Evolutionary conservation across 1,140 invertebrate genomes (phyloP).

Genomic region (Cataglyphis hispanica): DNA sequence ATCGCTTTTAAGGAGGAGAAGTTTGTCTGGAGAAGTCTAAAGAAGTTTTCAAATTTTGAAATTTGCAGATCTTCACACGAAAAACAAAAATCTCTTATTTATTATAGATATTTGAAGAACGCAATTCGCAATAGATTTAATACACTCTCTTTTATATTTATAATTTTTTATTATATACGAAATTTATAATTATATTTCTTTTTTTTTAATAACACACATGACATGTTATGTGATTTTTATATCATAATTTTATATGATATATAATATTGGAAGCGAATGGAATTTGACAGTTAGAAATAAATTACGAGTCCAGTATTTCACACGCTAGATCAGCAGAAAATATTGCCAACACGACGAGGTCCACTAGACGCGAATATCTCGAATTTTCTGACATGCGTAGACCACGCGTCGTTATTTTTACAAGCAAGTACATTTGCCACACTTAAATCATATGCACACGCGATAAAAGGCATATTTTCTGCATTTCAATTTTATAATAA

Average conservation of each 20-base stretch:
- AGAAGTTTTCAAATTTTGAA: not conserved
- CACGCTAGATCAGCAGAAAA: conserved; percentile 14
- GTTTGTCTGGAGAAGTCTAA: too few species aligned
- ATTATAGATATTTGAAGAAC: conserved; percentile 8
- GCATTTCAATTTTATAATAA: not conserved
- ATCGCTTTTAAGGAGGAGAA: not conserved
- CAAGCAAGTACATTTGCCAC: conserved; percentile 6
- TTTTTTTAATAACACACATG: conserved; percentile 15
- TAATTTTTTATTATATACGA: not conserved
- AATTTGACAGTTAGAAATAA: conserved; percentile 25
- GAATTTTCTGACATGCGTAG: conserved; percentile 42
- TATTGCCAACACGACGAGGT: conserved; percentile 40
- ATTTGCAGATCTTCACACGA: not conserved
- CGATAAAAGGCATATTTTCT: not conserved
- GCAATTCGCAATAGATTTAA: not conserved
- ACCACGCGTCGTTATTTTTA: conserved; percentile 42
- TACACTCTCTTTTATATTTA: not conserved
- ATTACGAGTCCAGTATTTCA: conserved; percentile 24
- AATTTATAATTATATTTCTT: not conserved
- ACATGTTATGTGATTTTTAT: not conserved
- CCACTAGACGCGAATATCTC: conserved; percentile 32
- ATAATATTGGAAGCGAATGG: not conserved
- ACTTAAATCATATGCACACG: not conserved
- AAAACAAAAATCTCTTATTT: not conserved
- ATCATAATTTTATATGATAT: too few species aligned